Evolutionary conservation across 2,888 invertebrate genomes (phyloP).

Genomic region (Sylvicola cinctus): DNA sequence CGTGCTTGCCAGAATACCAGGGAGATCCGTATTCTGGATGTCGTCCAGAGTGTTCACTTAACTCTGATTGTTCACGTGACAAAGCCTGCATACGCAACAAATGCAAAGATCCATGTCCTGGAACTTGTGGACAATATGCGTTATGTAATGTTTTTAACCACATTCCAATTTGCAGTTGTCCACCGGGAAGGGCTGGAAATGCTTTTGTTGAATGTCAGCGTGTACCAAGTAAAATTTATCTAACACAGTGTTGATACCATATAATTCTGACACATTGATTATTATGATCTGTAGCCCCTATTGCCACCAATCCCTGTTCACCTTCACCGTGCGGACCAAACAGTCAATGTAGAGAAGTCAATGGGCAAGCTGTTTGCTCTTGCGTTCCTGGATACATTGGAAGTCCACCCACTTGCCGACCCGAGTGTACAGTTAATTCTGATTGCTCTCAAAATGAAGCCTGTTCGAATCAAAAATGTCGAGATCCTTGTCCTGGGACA

Average conservation of each 20-base stretch:
- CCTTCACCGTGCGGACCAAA: conserved; percentile 48
- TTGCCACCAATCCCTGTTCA: conserved; percentile 20
- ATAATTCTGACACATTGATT: conserved; percentile 32
- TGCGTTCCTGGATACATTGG: conserved; percentile 40
- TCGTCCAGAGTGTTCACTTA: conserved; percentile 62
- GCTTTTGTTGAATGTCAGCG: conserved; percentile 40
- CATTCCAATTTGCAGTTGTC: conserved; percentile 55
- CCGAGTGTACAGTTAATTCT: conserved; percentile 42
- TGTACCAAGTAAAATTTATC: conserved; percentile 10
- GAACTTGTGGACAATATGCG: conserved; percentile 55
- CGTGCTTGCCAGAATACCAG: conserved; percentile 54
- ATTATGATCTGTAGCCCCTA: conserved; percentile 13
- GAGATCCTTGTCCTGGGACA: conserved; percentile 42
- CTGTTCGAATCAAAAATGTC: conserved; percentile 39
- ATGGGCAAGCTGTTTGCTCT: conserved; percentile 40
- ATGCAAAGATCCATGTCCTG: conserved; percentile 59
- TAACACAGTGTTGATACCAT: too few species aligned
- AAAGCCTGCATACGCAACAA: conserved; percentile 58
- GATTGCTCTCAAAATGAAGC: conserved; percentile 43
- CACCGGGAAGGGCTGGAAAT: conserved; percentile 49
- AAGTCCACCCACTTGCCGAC: conserved; percentile 39
- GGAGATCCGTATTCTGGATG: conserved; percentile 65
- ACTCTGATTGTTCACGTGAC: conserved; percentile 48
- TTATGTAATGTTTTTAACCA: conserved; percentile 57
- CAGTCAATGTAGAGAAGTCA: conserved; percentile 39